Evolutionary conservation across 2,797 vertebrate genomes (phyloP).

Genomic region (Sebastes dallii): DNA sequence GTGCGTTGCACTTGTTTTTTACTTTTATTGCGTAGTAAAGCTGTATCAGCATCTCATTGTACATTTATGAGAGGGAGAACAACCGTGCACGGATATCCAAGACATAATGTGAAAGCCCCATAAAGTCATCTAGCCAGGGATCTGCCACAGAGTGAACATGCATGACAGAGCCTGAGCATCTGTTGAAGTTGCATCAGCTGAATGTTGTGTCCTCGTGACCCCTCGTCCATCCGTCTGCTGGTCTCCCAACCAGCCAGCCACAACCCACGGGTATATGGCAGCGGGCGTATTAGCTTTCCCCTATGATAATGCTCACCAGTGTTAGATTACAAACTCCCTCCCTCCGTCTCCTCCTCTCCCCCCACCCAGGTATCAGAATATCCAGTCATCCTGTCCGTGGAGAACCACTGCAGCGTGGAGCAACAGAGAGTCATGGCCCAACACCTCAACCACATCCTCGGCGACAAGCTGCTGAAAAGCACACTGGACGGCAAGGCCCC

Average conservation of each 20-base stretch:
- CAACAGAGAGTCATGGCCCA: constrained; percentile 90
- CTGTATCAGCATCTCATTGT: constrained; percentile 28
- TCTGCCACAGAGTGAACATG: background rate
- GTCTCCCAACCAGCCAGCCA: constrained; percentile 38
- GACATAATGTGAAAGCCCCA: constrained; percentile 6
- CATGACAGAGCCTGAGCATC: background rate
- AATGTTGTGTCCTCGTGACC: constrained; percentile 16
- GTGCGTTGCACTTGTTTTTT: background rate
- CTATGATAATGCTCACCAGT: constrained; percentile 34
- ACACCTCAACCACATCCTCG: constrained; percentile 89
- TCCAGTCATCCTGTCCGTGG: constrained; percentile 92
- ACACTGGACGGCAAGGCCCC: constrained; percentile 81
- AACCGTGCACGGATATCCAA: constrained; percentile 23
- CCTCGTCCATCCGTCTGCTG: constrained; percentile 13
- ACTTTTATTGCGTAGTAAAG: constrained; percentile 5
- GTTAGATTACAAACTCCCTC: constrained; percentile 53
- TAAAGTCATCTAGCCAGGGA: background rate
- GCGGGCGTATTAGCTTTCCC: constrained; percentile 61
- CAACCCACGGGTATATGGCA: constrained; percentile 33
- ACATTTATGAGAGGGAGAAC: constrained; percentile 37
- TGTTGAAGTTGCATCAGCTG: background rate
- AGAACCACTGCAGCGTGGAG: constrained; percentile 93
- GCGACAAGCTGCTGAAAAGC: constrained; percentile 86
- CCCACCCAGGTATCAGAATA: constrained; percentile 86
- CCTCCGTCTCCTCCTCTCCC: background rate